Evolutionary conservation across 2,797 vertebrate species (phyloP).

Genomic region (Eulemur coronatus): DNA sequence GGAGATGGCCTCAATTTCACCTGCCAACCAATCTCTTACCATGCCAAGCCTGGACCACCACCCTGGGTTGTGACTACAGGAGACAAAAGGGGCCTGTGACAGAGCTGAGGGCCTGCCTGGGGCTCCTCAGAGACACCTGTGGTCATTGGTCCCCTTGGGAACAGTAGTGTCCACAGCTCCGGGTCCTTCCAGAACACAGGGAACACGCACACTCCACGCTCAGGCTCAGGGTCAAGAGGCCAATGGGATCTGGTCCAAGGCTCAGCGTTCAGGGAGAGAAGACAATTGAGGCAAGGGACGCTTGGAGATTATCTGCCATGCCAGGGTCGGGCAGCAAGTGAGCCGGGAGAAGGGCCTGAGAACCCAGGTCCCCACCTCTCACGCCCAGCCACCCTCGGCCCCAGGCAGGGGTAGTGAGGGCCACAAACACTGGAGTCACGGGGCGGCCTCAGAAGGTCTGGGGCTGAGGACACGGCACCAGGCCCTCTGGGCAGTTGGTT

Average conservation of each 20-base stretch:
- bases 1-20: neutral
- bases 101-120: neutral
- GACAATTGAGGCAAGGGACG: neutral
- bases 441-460: neutral
- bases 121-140: neutral
- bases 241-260: accelerated
- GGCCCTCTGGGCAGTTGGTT: neutral
- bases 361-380: too few species aligned
- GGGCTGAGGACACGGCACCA: neutral
- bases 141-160: neutral
- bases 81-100: neutral
- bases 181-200: neutral
- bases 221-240: neutral
- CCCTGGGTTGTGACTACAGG: accelerated
- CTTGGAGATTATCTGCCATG: accelerated
- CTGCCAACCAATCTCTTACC: neutral
- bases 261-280: neutral
- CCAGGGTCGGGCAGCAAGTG: too few species aligned
- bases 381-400: neutral
- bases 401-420: too few species aligned
- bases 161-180: accelerated
- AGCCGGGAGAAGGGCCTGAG: neutral
- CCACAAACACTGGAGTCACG: neutral
- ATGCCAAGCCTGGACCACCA: too few species aligned
- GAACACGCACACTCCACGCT: accelerated